A percentile compares a stretch with the other conserved stretches of the same genome.
Evolutionary conservation across 2,113 vertebrate genomes (phyloP).

Genomic region (Cettia cetti): DNA sequence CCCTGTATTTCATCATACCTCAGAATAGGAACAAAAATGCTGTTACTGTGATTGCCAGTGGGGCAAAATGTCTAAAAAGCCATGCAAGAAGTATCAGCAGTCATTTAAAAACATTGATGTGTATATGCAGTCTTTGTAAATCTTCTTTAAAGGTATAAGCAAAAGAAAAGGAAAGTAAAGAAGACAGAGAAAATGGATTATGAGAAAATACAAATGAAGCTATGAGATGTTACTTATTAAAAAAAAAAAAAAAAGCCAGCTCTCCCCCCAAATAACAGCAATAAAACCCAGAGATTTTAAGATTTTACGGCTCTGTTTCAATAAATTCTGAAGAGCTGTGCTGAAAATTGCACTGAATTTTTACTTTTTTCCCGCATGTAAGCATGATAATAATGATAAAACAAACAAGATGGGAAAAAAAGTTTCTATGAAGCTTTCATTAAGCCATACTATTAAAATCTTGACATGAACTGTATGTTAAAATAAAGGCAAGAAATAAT

Average conservation of each 20-base stretch:
- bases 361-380: background rate
- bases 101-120: background rate
- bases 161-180: background rate
- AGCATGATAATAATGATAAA: background rate
- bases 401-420: background rate
- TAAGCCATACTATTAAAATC: background rate
- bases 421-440: background rate
- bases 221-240: background rate
- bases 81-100: background rate
- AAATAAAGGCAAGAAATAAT: background rate
- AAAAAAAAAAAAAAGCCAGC: background rate
- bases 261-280: background rate
- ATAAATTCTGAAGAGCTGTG: background rate
- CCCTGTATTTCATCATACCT: background rate
- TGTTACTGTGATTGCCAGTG: background rate
- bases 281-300: background rate
- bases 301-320: background rate
- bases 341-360: background rate
- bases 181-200: background rate
- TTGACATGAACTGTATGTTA: background rate
- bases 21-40: background rate
- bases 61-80: background rate
- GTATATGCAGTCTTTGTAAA: background rate
- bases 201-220: background rate
- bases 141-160: background rate